Conservation (phyloP, 1,140 invertebrate genomes). For the Cataglyphis hispanica region DNA sequence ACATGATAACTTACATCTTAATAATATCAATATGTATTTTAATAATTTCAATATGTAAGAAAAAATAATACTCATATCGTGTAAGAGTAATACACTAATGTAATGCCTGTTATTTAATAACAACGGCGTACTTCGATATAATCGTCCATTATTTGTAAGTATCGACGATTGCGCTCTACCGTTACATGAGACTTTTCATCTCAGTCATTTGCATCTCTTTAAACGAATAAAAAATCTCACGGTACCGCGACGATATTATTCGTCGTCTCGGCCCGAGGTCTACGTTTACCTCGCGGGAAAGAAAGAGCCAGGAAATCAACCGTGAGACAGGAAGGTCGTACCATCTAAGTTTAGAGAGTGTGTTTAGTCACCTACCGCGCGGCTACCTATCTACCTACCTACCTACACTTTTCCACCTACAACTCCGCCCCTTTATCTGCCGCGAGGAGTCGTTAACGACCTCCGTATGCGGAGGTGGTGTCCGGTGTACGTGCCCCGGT, state of each 20-base stretch:
- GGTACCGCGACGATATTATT: slow-evolving; percentile 28
- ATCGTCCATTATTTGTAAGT: neutral
- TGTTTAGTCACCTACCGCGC: slow-evolving; percentile 68
- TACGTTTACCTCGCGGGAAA: slow-evolving; percentile 7
- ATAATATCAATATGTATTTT: neutral
- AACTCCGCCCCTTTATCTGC: slow-evolving; percentile 56
- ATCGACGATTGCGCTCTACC: slow-evolving; percentile 36
- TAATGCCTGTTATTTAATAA: neutral
- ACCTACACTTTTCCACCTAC: slow-evolving; percentile 72
- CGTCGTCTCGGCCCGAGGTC: neutral
- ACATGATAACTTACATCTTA: neutral
- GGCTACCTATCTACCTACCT: slow-evolving; percentile 32
- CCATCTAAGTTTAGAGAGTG: slow-evolving; percentile 73
- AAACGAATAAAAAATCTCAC: slow-evolving; percentile 55
- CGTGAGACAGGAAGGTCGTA: slow-evolving; percentile 65
- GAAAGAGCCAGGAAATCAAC: slow-evolving; percentile 54
- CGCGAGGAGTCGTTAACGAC: slow-evolving; percentile 57
- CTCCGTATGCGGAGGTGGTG: slow-evolving; percentile 38
- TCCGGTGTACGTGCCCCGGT: slow-evolving; percentile 28
- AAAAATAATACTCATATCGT: neutral
- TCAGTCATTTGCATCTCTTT: slow-evolving; percentile 48
- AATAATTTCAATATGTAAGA: neutral
- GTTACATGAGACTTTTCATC: slow-evolving; percentile 47
- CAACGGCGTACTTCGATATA: neutral
- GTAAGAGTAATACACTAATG: neutral